phyloP scores from a whole-genome alignment of 2,888 invertebrate genomes.

The Alcis repandata region DNA sequence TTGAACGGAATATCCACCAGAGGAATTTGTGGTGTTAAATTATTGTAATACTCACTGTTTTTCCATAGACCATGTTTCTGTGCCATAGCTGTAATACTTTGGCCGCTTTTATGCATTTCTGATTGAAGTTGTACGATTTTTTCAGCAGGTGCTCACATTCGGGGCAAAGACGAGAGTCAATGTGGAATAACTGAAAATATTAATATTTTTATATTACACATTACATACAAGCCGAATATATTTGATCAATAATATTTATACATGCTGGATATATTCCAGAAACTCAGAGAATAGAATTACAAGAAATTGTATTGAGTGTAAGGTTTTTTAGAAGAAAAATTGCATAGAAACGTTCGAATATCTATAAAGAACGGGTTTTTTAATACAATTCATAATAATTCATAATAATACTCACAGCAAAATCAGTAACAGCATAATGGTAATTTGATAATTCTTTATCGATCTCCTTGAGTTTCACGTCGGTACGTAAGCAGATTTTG shows the following conservation, averaged over 20 bases:
- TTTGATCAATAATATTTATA: too few relatives aligned
- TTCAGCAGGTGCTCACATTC: constrained; percentile 5
- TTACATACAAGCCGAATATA: too few relatives aligned
- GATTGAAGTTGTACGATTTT: constrained; percentile 8
- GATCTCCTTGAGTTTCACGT: constrained; percentile 7
- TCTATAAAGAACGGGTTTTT: too few relatives aligned
- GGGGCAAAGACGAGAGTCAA: constrained; percentile 8
- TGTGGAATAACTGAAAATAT: constrained; percentile 12
- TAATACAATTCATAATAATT: too few relatives aligned
- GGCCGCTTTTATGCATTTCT: constrained; percentile 6
- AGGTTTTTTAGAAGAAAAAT: background rate
- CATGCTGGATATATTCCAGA: too few relatives aligned
- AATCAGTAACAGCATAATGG: background rate
- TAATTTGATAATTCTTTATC: constrained; percentile 7
- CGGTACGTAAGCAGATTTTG: constrained; percentile 19
- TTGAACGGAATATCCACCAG: too few relatives aligned
- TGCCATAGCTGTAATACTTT: constrained; percentile 13
- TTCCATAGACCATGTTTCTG: background rate
- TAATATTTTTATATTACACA: too few relatives aligned
- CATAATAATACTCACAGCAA: constrained; percentile 6
- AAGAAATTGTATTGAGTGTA: background rate
- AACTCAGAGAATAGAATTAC: background rate
- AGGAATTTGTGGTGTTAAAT: too few relatives aligned
- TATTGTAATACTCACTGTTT: constrained; percentile 4
- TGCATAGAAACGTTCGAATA: background rate